Evolutionary conservation across 2,797 vertebrate species (phyloP), one percentile per base, ranked within the genome.

Genomic region (Sebastes dallii): DNA sequence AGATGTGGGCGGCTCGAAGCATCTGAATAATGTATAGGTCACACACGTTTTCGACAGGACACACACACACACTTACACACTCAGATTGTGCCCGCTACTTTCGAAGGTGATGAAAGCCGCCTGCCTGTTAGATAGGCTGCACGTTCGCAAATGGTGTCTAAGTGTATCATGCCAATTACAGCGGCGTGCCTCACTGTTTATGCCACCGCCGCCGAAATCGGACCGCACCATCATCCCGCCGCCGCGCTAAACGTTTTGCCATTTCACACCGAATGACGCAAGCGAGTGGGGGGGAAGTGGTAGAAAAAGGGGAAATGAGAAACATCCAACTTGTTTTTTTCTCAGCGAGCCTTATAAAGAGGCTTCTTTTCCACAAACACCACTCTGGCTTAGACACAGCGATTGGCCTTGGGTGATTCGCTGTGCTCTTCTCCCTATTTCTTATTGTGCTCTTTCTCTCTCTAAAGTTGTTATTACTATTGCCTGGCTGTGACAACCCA

Each of bases 21-120:
- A 22, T 59, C 68, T 89, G 81, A 90, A 92, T 91, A 87, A 91
- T 90, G 83, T 78, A 91, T 85, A 34, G 72, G 67, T 73, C 66
- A 46, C 75, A 55, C 81, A 36, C 79, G 36, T 30, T 78, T 85
- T 46, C 52, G 36, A 24, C 29, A 7, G 16, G 10, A 61, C 54
- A 29, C 75, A 27, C 36, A 36, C 25, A 39, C 25, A 64, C 60
- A 34, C 34, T 1, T 1, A 32, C 72, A 65, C 59, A 46, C 32
- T 61, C 59, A 20, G 64, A 56, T 24, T 30, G 52, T 65, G 36
- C 64, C 8, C 22, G 16, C 24, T 3, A 61, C 72, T 66, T 61
- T 79, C 8, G 1, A 42, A 82, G 76, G 80, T 64, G 84, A 87
- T 74, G 58, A 78, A 85, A 85, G 60, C 80, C 24, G 62, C 50